Evolutionary conservation across 2,888 invertebrate species (phyloP), one percentile per base, ranked within the genome.

Genomic region (Cancer borealis): DNA sequence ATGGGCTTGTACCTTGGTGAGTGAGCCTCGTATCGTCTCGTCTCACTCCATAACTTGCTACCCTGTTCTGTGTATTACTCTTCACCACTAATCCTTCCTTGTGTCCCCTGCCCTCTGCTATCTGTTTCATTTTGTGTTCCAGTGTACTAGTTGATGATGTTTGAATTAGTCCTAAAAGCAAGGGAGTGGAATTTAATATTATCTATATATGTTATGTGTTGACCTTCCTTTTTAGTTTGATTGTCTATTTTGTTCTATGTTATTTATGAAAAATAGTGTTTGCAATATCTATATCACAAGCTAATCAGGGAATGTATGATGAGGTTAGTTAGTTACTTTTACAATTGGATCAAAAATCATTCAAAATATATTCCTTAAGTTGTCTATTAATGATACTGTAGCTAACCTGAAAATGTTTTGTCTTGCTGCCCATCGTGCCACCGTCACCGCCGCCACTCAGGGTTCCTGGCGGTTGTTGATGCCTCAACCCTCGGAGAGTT

Each of bases 401-500:
- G 39, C 17, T 89, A 89, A 46, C n/a, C 26, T n/a, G 89, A 21
- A 14, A 26, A 54, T 90, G 46, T 90, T 39, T 30, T 54, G 54
- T 39, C 60, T 6, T 91, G 21, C 10, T 39, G 26, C 66, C 12
- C 60, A 8, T 46, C 21, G 6, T 2, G 46, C 47, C n/a, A 45
- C 10, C 66, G 12, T 46, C 39, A 5, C 60, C 49, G n/a, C 60
- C 26, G 66, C 90, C 88, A 96, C 96, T 45, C 96, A 98, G 99
- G 99, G 0, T 98, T 99, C 96, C 97, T 99, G 96, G 99, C 99
- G 0, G 98, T 99, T 84, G 98, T 99, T 93, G 99, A 99, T 97
- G 99, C 99, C 0, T 98, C 98, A 45, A 99, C 99, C 0, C 97
- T 99, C 95, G 99, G 99, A 47, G 98, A 99, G 97, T 99, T 99